Percentiles rank a stretch among this genome's conserved stretches.
Evolutionary conservation across 53 echinoderm and acorn worm genomes (phyloP).

Genomic region (Mesocentrotus franciscanus): DNA sequence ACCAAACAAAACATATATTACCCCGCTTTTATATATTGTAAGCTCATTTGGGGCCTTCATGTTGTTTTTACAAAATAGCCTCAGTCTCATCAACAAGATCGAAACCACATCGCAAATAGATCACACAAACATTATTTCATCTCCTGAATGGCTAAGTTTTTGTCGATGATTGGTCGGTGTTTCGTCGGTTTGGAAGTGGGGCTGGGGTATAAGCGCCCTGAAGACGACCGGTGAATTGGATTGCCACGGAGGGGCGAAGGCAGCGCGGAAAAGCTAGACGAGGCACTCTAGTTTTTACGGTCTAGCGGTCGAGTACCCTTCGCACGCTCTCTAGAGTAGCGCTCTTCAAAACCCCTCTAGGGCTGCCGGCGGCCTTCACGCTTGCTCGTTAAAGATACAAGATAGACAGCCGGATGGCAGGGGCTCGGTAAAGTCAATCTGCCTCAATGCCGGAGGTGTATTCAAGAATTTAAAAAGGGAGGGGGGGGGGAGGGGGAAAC

Average conservation of each 20-base stretch:
- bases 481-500: background rate
- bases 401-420: background rate
- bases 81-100: no score
- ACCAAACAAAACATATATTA: no score
- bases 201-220: no score
- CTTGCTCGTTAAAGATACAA: background rate
- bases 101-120: no score
- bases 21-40: no score
- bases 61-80: no score
- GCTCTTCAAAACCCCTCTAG: background rate
- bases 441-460: background rate
- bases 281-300: constrained; percentile 11
- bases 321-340: background rate
- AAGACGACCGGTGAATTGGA: background rate
- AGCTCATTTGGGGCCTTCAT: no score
- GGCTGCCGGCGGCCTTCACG: background rate
- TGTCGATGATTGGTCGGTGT: no score
- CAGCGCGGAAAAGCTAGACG: background rate
- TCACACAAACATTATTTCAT: no score
- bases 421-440: background rate
- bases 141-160: no score
- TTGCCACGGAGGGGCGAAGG: background rate
- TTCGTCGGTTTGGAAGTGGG: no score
- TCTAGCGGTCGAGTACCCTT: constrained; percentile 33
- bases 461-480: background rate